Base-by-base conservation (phyloP, 2,113 vertebrate species). In the Marcusenius ussheri region DNA sequence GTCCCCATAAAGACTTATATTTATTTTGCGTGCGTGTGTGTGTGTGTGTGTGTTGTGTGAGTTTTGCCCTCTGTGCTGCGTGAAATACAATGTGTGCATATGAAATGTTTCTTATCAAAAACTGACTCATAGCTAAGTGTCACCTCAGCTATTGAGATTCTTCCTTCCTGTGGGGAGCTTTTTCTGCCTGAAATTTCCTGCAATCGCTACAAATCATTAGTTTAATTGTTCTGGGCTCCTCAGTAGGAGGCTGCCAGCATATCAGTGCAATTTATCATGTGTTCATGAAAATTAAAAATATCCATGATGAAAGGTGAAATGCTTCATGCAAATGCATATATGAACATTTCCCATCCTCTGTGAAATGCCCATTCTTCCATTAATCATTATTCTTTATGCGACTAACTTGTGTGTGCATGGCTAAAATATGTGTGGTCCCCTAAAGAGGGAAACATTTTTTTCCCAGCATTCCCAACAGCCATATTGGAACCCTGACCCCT, bases 201-300 rank as follows among this genome's bases (percentile, higher is more conserved):
- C 58, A 70, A 50, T 27, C 6, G 13, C 24, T 85, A 74, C n/a
- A 89, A 90, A 90, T 83, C n/a, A 89, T 24, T 87, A 3, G 39
- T 90, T 89, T 86, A 88, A 90, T 87, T 89, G 58, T 83, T 88
- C 56, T 53, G 88, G 53, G 89, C 42, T 80, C 50, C 39, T 88
- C 10, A 49, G 4, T 88, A 83, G 31, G 27, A 88, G 21, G 74
- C 35, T 80, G 74, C 31, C 35, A 80, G 74, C 35, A 85, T 77
- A 91, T 88, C 47, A 7, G 17, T 53, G 42, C 58, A 89, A 70
- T 88, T 70, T 62, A 87, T 90, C 88, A 88, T 35, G 83, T 58
- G 87, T 80, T 83, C 47, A 74, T 88, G 31, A n/a, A 80, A 90
- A 74, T 46, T 21, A 90, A 87, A 90, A 31, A 31, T 88, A 62